These are phyloP conservation scores for Caenorhabditis briggsae DNA, from an alignment of 1,140 invertebrate genomes.

Conservation along the genomic window DNA sequence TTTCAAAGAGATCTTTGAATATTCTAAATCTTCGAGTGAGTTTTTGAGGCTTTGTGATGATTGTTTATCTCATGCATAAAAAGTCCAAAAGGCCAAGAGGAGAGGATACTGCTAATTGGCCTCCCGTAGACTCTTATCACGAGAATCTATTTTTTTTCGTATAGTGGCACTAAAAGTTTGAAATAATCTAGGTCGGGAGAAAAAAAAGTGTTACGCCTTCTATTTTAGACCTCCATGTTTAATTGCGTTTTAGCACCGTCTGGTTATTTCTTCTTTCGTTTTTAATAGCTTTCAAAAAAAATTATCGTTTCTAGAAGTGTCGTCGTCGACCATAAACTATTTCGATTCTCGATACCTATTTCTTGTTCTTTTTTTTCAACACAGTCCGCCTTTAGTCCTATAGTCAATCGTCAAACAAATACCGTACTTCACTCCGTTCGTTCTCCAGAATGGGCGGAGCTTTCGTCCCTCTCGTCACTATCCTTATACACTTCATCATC, in stretches of 20 bases:
- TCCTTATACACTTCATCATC: slow-evolving; percentile 36
- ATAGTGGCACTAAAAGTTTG: not conserved
- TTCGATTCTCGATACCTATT: slow-evolving; percentile 11
- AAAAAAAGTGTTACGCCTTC: not conserved
- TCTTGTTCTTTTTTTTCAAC: not conserved
- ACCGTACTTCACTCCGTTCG: slow-evolving; percentile 43
- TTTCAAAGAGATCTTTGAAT: no score
- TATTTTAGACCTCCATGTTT: not conserved
- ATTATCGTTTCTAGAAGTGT: slow-evolving; percentile 53
- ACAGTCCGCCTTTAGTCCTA: slow-evolving; percentile 52
- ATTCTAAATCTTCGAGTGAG: no score
- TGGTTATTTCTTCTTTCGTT: not conserved
- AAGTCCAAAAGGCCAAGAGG: no score
- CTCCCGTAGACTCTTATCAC: no score
- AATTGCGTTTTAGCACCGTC: not conserved
- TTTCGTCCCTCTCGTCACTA: not conserved
- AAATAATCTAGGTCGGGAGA: slow-evolving; percentile 16
- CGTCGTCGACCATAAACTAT: slow-evolving; percentile 32
- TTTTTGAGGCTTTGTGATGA: no score
- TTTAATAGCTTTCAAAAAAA: slow-evolving; percentile 29
- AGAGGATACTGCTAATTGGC: no score
- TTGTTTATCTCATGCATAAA: no score
- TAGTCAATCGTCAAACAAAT: slow-evolving; percentile 56
- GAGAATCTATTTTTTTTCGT: no score
- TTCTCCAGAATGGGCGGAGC: slow-evolving; percentile 46